phyloP scores from a whole-genome alignment of 1,140 invertebrate species.

The Xylocopa sonorina region DNA sequence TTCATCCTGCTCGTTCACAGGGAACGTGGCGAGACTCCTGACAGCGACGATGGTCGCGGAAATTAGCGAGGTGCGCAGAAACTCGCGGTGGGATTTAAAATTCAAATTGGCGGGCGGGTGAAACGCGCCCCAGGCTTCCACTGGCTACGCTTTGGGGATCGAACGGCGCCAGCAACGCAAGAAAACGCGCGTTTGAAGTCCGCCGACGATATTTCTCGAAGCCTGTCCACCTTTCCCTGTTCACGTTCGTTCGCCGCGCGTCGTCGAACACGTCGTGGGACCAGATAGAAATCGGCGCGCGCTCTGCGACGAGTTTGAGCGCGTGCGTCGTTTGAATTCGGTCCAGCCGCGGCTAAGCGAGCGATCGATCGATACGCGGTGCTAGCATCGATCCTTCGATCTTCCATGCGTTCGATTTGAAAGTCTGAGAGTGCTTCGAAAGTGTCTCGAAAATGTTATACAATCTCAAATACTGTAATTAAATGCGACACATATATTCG shows the following conservation, averaged over 20 bases:
- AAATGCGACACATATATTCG: too few relatives aligned
- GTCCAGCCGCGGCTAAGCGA: conserved; percentile 26
- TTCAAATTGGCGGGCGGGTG: conserved; percentile 64
- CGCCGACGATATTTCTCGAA: conserved; percentile 54
- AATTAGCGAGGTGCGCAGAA: conserved; percentile 65
- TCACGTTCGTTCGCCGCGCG: not conserved
- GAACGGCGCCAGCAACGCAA: conserved; percentile 61
- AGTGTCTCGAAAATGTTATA: too few relatives aligned
- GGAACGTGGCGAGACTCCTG: too few relatives aligned
- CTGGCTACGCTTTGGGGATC: conserved; percentile 47
- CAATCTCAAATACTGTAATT: too few relatives aligned
- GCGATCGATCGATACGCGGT: conserved; percentile 14
- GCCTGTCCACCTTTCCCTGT: too few relatives aligned
- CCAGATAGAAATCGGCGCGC: conserved; percentile 53
- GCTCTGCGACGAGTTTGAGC: conserved; percentile 20
- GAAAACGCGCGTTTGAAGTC: conserved; percentile 62
- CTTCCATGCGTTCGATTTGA: not conserved
- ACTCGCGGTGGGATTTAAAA: conserved; percentile 62
- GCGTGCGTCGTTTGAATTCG: conserved; percentile 22
- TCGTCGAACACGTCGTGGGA: conserved; percentile 25
- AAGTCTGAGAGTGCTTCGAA: not conserved
- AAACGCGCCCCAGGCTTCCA: conserved; percentile 48
- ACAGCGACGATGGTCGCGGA: conserved; percentile 30
- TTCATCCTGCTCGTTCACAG: too few relatives aligned
- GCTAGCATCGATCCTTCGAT: not conserved